Conservation (phyloP, 23 tunicate species). For the Pegea sp. region DNA sequence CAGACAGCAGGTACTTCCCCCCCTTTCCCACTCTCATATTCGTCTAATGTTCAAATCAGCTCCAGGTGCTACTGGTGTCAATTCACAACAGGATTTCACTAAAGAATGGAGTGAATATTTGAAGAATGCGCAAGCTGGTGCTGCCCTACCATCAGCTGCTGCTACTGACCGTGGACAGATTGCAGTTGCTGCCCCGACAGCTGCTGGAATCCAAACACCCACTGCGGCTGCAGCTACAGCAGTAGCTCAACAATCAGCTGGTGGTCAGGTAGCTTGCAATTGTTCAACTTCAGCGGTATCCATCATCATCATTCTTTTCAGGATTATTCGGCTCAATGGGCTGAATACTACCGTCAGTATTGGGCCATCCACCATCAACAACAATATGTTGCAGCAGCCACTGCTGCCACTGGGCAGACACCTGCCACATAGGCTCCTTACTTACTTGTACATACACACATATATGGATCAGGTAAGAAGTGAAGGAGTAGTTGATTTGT, state of each 20-base stretch:
- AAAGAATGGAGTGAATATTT: constrained; percentile 99
- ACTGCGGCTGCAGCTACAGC: constrained; percentile 11
- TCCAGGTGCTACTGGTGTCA: constrained; percentile 21
- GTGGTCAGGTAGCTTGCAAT: background rate
- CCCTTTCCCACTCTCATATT: background rate
- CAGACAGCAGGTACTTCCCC: constrained; percentile 8
- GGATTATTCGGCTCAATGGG: constrained; percentile 98
- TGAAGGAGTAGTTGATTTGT: too few relatives aligned
- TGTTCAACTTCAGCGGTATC: background rate
- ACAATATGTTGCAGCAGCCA: constrained; percentile 40
- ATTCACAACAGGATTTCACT: constrained; percentile 77
- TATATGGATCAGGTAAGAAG: too few relatives aligned
- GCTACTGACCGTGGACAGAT: background rate
- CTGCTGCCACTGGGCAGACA: constrained; percentile 71
- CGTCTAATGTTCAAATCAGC: constrained; percentile 16
- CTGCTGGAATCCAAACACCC: constrained; percentile 5
- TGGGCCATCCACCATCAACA: constrained; percentile 35
- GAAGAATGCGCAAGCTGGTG: constrained; percentile 56
- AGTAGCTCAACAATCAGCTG: constrained; percentile 10
- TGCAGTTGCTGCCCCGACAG: background rate
- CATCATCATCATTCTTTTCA: background rate
- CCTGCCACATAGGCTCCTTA: too few relatives aligned
- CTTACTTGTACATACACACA: too few relatives aligned
- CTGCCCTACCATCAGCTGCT: too few relatives aligned
- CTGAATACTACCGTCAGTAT: constrained; percentile 88